A percentile compares a stretch with the other conserved stretches of the same genome.
phyloP scores from a whole-genome alignment of 2,797 vertebrate genomes.

The Artibeus jamaicensis region DNA sequence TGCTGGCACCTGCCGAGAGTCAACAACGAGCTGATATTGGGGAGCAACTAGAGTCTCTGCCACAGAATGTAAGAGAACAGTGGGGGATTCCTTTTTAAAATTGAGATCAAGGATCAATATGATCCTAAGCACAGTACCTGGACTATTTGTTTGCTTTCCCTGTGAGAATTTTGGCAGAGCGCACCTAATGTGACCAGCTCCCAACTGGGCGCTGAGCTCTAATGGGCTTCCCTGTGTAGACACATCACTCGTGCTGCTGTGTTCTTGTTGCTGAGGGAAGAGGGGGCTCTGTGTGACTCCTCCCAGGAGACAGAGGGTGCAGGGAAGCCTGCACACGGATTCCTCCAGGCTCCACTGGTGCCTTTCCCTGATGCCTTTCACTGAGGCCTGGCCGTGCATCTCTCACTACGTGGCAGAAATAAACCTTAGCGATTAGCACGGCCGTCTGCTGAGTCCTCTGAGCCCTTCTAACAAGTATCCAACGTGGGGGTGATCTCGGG shows the following conservation, averaged over 20 bases:
- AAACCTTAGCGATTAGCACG: not conserved
- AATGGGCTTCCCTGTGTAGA: not conserved
- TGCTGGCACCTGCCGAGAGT: not conserved
- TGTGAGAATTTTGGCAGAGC: not conserved
- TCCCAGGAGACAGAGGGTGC: not conserved
- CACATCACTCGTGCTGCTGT: not conserved
- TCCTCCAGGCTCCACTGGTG: not conserved
- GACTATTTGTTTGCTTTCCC: not conserved
- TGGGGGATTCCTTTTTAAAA: not conserved
- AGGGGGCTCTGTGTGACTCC: not conserved
- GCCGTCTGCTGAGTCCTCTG: not conserved
- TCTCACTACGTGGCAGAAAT: not conserved
- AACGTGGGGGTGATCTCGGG: not conserved
- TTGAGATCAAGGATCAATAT: not conserved
- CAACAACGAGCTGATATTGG: not conserved
- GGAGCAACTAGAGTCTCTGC: not conserved
- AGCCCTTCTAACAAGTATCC: not conserved
- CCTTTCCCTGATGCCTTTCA: not conserved
- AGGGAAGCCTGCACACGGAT: not conserved
- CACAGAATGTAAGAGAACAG: not conserved
- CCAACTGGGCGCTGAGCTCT: not conserved
- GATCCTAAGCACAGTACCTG: not conserved
- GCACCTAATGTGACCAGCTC: not conserved
- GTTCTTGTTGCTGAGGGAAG: not conserved
- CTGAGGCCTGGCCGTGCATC: too few species aligned